Evolutionary conservation across 2,797 vertebrate species (phyloP).

Genomic region (Pelochelys cantorii): DNA sequence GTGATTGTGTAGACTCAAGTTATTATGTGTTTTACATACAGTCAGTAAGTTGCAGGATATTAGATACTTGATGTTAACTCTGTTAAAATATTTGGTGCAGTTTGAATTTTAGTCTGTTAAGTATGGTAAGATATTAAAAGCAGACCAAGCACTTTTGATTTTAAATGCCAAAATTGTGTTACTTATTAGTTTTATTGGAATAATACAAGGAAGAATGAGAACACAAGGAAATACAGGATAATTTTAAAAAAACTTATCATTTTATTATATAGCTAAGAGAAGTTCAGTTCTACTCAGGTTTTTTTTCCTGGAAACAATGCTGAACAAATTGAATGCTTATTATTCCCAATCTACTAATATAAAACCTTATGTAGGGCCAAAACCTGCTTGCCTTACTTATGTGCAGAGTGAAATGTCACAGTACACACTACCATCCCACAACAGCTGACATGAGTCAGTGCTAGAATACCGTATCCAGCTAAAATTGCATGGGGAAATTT

Average conservation of each 20-base stretch:
- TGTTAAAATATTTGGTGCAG: conserved; percentile 34
- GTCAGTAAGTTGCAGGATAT: conserved; percentile 66
- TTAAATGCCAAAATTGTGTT: conserved; percentile 35
- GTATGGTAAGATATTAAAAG: conserved; percentile 66
- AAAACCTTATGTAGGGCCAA: background rate
- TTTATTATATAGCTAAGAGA: conserved; percentile 23
- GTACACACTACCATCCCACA: background rate
- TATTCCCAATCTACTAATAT: background rate
- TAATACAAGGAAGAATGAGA: conserved; percentile 37
- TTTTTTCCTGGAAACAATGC: background rate
- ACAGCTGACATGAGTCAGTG: accelerated
- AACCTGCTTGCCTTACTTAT: background rate
- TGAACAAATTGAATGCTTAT: conserved; percentile 18
- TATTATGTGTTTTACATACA: conserved; percentile 36
- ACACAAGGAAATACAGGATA: conserved; percentile 10
- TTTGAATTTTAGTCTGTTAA: conserved; percentile 69
- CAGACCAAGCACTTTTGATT: conserved; percentile 56
- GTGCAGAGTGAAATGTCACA: background rate
- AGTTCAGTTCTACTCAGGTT: background rate
- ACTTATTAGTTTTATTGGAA: conserved; percentile 45
- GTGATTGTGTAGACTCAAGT: conserved; percentile 63
- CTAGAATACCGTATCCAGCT: accelerated
- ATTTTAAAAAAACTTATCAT: background rate
- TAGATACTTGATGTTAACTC: conserved; percentile 65
- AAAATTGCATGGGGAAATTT: background rate